Conservation (phyloP, 2,797 vertebrate species). For the Eidolon dupreanum region DNA sequence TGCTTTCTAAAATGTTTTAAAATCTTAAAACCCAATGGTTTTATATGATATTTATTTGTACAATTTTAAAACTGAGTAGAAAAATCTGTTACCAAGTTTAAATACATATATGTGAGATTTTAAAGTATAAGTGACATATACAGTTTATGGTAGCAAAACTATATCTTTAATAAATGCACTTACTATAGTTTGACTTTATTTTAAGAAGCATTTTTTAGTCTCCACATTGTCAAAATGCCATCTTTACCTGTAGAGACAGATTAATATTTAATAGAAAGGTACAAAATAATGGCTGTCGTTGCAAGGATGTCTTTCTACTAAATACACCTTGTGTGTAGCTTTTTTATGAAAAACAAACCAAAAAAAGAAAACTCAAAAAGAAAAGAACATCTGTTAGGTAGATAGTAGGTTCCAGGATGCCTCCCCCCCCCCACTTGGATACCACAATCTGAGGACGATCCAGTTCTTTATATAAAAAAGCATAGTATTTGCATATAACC, state of each 20-base stretch:
- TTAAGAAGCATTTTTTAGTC: constrained; percentile 14
- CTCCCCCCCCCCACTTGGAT: background rate
- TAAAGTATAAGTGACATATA: background rate
- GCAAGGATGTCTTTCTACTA: background rate
- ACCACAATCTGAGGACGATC: background rate
- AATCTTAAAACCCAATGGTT: background rate
- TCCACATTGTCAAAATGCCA: background rate
- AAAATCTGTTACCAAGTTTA: background rate
- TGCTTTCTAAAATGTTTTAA: background rate
- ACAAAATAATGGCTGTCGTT: background rate
- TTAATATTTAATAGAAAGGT: background rate
- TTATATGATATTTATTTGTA: background rate
- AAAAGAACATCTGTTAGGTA: background rate
- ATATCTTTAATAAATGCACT: background rate
- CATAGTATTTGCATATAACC: background rate
- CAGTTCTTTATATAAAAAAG: background rate
- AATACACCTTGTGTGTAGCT: background rate
- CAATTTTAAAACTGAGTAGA: constrained; percentile 3
- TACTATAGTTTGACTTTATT: background rate
- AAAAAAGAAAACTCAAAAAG: background rate
- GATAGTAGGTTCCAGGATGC: background rate
- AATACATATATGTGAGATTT: background rate
- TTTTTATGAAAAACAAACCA: background rate
- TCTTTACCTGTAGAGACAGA: background rate
- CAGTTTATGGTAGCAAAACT: background rate